Conservation (phyloP, 2,888 invertebrate species). For the Ecdyonurus torrentis region DNA sequence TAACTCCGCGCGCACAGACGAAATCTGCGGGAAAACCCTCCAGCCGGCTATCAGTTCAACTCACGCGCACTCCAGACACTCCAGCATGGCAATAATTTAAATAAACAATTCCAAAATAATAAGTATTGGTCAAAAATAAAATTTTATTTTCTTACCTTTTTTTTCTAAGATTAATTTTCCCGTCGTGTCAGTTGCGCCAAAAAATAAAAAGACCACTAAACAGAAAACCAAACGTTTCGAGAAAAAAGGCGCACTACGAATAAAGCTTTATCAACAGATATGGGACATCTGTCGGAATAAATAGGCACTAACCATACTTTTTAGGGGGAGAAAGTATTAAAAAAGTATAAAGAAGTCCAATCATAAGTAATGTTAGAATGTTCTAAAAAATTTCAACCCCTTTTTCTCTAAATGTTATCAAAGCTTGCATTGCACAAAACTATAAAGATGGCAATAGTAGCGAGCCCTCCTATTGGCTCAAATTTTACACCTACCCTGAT, state of each 20-base stretch:
- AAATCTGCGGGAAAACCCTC: background rate
- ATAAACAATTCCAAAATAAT: background rate
- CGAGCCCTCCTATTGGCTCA: background rate
- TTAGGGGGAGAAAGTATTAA: conserved; percentile 4
- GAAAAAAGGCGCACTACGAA: conserved; percentile 11
- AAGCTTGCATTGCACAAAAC: background rate
- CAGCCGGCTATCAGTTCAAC: background rate
- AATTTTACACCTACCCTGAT: background rate
- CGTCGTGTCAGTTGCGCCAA: background rate
- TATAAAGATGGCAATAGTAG: background rate
- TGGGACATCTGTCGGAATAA: conserved; percentile 48
- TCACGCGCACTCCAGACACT: background rate
- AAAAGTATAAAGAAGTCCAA: conserved; percentile 1
- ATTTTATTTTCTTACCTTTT: background rate
- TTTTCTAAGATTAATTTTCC: background rate
- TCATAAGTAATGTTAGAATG: conserved; percentile 3
- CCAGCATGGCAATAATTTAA: background rate
- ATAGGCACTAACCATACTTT: conserved; percentile 31
- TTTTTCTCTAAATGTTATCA: background rate
- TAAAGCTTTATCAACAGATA: conserved; percentile 27
- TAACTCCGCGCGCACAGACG: background rate
- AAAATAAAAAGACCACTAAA: conserved; percentile 5
- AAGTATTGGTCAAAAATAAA: background rate
- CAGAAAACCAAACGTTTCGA: conserved; percentile 8
- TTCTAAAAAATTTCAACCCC: conserved; percentile 2